phyloP scores from a whole-genome alignment of 2,888 invertebrate species.

The Embidobia sp. region DNA sequence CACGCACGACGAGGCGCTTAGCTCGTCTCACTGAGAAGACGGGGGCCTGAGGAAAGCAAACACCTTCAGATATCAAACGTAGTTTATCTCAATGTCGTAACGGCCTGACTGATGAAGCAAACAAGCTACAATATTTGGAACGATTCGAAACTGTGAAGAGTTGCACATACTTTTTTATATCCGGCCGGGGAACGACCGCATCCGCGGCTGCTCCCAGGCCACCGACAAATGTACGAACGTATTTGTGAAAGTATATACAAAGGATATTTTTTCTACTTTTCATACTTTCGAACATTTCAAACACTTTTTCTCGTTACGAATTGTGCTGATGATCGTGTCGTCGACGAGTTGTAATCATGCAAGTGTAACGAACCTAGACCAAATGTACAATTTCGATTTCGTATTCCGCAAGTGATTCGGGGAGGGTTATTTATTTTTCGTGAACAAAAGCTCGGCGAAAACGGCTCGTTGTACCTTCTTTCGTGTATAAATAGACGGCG shows the following conservation, averaged over 20 bases:
- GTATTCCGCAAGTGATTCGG: too few relatives aligned
- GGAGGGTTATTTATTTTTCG: too few relatives aligned
- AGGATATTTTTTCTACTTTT: constrained; percentile 60
- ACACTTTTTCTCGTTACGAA: constrained; percentile 45
- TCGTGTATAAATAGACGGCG: too few relatives aligned
- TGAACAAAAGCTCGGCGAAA: too few relatives aligned
- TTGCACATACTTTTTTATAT: constrained; percentile 45
- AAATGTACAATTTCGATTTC: too few relatives aligned
- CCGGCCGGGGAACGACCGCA: neutral
- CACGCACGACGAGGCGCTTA: constrained; percentile 62
- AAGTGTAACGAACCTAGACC: too few relatives aligned
- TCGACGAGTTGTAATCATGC: constrained; percentile 6
- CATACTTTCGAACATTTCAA: constrained; percentile 63
- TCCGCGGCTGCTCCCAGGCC: neutral
- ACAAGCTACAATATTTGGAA: constrained; percentile 36
- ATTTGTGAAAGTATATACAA: constrained; percentile 61
- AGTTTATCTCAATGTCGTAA: constrained; percentile 41
- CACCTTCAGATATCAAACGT: constrained; percentile 44
- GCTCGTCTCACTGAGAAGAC: constrained; percentile 12
- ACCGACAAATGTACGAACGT: constrained; percentile 45
- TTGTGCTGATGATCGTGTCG: constrained; percentile 34
- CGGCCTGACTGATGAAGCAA: constrained; percentile 48
- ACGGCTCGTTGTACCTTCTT: too few relatives aligned
- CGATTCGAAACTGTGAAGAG: constrained; percentile 58
- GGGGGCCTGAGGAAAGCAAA: too few relatives aligned